Evolutionary conservation across 92 coral and sea anemone species (phyloP).

Genomic region (Epizoanthus ramosus): DNA sequence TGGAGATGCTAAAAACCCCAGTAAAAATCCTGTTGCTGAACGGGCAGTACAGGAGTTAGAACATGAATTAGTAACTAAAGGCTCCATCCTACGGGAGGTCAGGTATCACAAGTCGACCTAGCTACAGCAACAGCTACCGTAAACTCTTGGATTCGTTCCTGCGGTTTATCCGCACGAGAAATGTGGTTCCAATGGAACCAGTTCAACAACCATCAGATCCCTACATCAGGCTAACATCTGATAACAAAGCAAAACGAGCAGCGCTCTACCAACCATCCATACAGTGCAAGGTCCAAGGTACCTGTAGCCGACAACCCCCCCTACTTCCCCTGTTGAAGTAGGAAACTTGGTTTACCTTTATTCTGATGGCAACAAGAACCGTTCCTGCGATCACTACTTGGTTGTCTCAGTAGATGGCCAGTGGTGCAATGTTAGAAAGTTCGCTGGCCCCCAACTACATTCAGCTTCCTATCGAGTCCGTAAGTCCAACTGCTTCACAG

Average conservation of each 20-base stretch:
- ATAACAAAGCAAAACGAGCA: constrained; percentile 37
- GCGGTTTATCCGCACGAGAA: constrained; percentile 1
- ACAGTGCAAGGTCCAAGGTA: constrained; percentile 28
- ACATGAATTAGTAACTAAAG: constrained; percentile 7
- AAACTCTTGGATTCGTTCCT: constrained; percentile 4
- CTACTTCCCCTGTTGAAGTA: constrained; percentile 19
- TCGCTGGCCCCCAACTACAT: constrained; percentile 23
- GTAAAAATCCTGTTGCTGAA: constrained; percentile 70
- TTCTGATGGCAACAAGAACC: constrained; percentile 14
- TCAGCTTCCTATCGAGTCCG: constrained; percentile 30
- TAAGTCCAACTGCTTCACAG: constrained; percentile 9
- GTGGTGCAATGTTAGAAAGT: constrained; percentile 44
- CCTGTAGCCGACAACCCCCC: constrained; percentile 14
- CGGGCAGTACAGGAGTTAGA: constrained; percentile 38
- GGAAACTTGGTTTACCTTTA: constrained; percentile 1
- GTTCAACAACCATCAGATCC: constrained; percentile 20
- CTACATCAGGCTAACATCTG: constrained; percentile 3
- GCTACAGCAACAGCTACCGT: constrained; percentile 19
- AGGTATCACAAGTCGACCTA: constrained; percentile 27
- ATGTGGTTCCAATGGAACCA: constrained; percentile 4
- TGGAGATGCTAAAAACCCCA: constrained; percentile 44
- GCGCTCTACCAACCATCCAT: constrained; percentile 20
- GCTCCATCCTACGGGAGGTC: constrained; percentile 4
- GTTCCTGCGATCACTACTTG: not conserved
- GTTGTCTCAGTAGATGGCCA: constrained; percentile 28